Conservation (phyloP, 1,140 invertebrate species). For the Hylyphantes graminicola region DNA sequence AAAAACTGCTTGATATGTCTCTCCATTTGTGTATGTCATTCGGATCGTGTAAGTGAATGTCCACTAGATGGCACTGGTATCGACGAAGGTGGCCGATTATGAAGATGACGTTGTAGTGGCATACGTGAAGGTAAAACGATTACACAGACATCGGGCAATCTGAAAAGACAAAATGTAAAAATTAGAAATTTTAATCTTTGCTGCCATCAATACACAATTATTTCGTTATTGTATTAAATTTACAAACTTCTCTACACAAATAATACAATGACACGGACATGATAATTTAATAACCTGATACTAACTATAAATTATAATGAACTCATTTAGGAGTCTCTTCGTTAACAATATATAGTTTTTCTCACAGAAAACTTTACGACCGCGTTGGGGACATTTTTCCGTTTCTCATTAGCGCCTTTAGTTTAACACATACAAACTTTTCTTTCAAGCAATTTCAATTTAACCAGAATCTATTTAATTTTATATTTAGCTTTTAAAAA, state of each 20-base stretch:
- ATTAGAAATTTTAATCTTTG: background rate
- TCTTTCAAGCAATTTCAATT: too few species aligned
- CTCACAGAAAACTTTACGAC: too few species aligned
- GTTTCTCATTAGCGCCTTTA: too few species aligned
- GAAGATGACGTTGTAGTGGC: constrained; percentile 19
- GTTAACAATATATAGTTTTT: too few species aligned
- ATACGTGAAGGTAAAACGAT: background rate
- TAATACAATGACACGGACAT: too few species aligned
- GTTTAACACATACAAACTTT: too few species aligned
- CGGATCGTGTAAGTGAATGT: constrained; percentile 8
- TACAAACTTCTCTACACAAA: background rate
- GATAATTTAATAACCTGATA: too few species aligned
- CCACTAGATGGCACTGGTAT: constrained; percentile 50
- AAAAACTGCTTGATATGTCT: constrained; percentile 8
- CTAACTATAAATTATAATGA: too few species aligned
- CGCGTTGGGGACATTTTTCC: too few species aligned
- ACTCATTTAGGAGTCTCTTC: too few species aligned
- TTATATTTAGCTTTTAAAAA: too few species aligned
- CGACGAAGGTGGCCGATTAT: constrained; percentile 19
- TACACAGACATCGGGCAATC: constrained; percentile 59
- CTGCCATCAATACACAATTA: background rate
- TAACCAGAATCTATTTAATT: too few species aligned
- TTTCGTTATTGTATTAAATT: background rate
- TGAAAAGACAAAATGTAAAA: background rate
- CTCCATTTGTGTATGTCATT: constrained; percentile 4